A percentile compares a stretch with the other conserved stretches of the same genome.
These are phyloP conservation scores for Acanthaster planci DNA, from an alignment of 35 echinoderm and acorn worm species.

Conservation along the genomic window DNA sequence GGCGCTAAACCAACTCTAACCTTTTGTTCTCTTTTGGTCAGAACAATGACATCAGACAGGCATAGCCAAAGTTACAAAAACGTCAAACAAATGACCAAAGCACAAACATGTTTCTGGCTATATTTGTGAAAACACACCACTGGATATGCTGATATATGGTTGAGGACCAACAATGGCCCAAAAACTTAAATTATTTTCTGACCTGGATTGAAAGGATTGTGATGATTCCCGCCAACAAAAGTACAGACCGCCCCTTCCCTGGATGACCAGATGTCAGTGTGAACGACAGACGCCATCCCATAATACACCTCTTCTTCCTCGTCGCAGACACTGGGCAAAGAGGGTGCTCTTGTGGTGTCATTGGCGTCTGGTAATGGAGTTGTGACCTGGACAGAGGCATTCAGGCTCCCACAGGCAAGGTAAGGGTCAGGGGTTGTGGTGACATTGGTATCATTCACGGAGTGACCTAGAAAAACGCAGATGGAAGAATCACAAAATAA, in stretches of 20 bases:
- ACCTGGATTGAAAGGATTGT: slow-evolving; percentile 70
- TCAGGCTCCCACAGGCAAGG: not conserved
- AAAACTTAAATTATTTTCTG: not conserved
- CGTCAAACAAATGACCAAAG: too few relatives aligned
- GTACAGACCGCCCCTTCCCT: slow-evolving; percentile 65
- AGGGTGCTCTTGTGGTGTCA: not conserved
- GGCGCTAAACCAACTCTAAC: too few relatives aligned
- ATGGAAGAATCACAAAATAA: too few relatives aligned
- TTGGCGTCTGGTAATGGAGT: not conserved
- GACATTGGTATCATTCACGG: not conserved
- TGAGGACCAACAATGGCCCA: too few relatives aligned
- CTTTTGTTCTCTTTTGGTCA: too few relatives aligned
- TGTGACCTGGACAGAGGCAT: not conserved
- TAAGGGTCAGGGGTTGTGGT: not conserved
- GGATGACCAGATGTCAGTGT: slow-evolving; percentile 56
- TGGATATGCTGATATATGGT: too few relatives aligned
- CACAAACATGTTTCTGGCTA: too few relatives aligned
- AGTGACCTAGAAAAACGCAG: not conserved
- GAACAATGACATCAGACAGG: too few relatives aligned
- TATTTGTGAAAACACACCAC: too few relatives aligned
- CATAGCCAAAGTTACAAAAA: too few relatives aligned
- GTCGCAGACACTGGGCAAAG: slow-evolving; percentile 46
- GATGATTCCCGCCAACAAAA: slow-evolving; percentile 72
- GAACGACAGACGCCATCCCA: slow-evolving; percentile 57
- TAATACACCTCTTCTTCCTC: slow-evolving; percentile 58